A percentile compares a stretch with the other conserved stretches of the same genome.
These are phyloP conservation scores for Sepioteuthis lessoniana DNA, from an alignment of 2,888 invertebrate species.

Conservation along the genomic window DNA sequence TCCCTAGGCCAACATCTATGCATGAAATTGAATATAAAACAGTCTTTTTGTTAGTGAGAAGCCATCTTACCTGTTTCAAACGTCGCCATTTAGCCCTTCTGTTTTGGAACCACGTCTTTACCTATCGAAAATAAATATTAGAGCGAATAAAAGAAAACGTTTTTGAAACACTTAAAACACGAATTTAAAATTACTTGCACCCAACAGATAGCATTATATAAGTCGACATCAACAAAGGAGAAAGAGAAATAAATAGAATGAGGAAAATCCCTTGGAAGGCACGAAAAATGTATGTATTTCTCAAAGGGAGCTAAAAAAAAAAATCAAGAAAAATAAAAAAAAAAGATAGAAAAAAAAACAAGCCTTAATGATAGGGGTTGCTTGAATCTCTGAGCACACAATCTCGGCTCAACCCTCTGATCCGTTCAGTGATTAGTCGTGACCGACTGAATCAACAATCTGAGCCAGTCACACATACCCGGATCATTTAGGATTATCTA, in stretches of 20 bases:
- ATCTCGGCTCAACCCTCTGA: not conserved
- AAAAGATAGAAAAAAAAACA: not conserved
- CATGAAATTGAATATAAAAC: no score
- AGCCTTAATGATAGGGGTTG: not conserved
- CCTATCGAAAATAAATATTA: constrained; percentile 58
- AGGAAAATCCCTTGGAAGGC: not conserved
- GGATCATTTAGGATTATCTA: not conserved
- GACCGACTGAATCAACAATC: not conserved
- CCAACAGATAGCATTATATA: not conserved
- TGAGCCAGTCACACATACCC: not conserved
- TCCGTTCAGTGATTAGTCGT: not conserved
- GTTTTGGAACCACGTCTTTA: constrained; percentile 76
- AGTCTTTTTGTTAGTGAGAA: no score
- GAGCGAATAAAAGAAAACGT: not conserved
- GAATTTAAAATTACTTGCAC: not conserved
- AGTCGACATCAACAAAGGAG: not conserved
- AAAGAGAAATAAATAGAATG: not conserved
- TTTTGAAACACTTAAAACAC: no score
- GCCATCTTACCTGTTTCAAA: constrained; percentile 75
- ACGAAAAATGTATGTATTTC: not conserved
- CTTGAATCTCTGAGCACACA: not conserved
- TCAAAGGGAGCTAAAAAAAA: not conserved
- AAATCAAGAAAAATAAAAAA: not conserved
- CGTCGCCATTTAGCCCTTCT: constrained; percentile 81
- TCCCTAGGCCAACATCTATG: no score